Evolutionary conservation across 2,797 vertebrate genomes (phyloP), one percentile per base, ranked within the genome.

Genomic region (Fistularia commersonii): DNA sequence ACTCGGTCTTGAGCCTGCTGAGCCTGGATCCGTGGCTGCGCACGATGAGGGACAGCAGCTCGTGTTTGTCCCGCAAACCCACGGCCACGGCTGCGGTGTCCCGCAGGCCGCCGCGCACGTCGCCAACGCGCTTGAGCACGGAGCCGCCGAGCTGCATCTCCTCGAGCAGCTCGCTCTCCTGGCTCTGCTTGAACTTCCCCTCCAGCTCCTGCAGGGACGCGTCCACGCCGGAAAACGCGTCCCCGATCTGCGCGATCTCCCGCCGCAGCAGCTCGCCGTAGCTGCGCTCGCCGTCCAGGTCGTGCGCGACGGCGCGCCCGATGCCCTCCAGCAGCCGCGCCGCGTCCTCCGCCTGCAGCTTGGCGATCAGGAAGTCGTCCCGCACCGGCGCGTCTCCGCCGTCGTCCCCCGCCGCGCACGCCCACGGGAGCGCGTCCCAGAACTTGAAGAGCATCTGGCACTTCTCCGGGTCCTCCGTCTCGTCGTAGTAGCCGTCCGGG

Each of bases 381-480:
- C 94, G 90, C 52, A 97, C 86, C 38, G 85, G 86, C 1, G 93
- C 82, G 79, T 92, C 87, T 35, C 86, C 77, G 52, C 87, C 88
- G 66, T 77, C 85, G 1, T 32, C 32, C 35, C 74, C 81, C 49
- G 74, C 79, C 43, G 53, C 74, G 54, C 95, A 98, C 2, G 92
- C n/a, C n/a, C n/a, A n/a, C n/a, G n/a, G 89, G 49, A 83, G 81
- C 57, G 84, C 88, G 56, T 96, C 93, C 53, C 92, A 92, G 86
- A 98, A 94, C 60, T 87, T 92, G 64, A 99, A 99, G 41, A 98
- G 87, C 91, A 97, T 89, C 83, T 98, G 97, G 63, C 97, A 98
- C 11, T 93, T 88, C 83, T 98, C 96, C 0, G 93, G 94, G 80
- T 98, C 97, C 13, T 95, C 95, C 13, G 93, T 97, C 64, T 95